Percentiles rank a stretch among this genome's conserved stretches.
Conservation (phyloP, 2,888 invertebrate species). For the Lasius fuliginosus region DNA sequence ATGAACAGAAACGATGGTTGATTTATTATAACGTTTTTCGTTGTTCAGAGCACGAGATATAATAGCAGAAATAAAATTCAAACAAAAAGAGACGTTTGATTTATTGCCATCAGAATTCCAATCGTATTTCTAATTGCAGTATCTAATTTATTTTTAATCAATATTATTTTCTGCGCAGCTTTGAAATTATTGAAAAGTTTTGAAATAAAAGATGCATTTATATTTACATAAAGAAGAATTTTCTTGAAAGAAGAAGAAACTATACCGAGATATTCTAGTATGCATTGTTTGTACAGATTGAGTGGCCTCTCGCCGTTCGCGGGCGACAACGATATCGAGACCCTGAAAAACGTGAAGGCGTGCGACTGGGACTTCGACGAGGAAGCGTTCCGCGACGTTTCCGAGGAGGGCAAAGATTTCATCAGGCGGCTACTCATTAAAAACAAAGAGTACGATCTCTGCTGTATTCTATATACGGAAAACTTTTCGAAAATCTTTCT, state of each 20-base stretch:
- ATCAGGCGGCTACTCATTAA: constrained; percentile 96
- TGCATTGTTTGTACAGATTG: constrained; percentile 88
- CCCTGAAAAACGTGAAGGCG: constrained; percentile 98
- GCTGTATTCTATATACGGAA: background rate
- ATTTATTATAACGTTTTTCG: no score
- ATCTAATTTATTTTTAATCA: background rate
- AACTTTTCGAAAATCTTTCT: background rate
- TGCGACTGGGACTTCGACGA: constrained; percentile 99
- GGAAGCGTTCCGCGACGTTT: constrained; percentile 97
- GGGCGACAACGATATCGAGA: constrained; percentile 99
- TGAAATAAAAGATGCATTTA: background rate
- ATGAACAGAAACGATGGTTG: no score
- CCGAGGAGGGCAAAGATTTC: constrained; percentile 99
- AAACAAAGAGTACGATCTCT: constrained; percentile 94
- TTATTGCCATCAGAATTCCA: background rate
- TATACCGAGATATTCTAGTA: background rate
- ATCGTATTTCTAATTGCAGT: no score
- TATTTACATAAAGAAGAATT: background rate
- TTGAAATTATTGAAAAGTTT: background rate
- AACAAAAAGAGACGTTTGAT: background rate
- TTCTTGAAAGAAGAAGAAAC: background rate
- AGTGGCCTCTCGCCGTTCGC: constrained; percentile 99
- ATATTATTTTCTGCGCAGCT: background rate
- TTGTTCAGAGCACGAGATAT: background rate
- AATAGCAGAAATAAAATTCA: background rate